Conservation (phyloP, 2,113 vertebrate species). For the Deroptyus accipitrinus region DNA sequence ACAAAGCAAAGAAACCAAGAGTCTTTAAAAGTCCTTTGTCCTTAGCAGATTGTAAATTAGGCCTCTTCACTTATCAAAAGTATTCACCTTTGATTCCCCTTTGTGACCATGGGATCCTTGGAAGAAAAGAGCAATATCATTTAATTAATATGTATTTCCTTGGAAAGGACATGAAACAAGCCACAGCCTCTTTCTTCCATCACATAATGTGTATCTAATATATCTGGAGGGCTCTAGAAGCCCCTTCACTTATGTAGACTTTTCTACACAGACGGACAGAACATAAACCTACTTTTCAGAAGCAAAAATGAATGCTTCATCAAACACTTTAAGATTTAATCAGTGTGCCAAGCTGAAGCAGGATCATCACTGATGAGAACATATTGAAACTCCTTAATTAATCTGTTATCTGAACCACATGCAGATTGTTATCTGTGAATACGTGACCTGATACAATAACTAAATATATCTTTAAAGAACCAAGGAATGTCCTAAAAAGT, state of each 20-base stretch:
- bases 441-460: neutral
- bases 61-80: neutral
- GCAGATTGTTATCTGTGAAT: neutral
- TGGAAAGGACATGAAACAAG: neutral
- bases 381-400: conserved; percentile 36
- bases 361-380: neutral
- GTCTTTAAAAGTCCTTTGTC: neutral
- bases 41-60: neutral
- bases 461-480: neutral
- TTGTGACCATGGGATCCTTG: neutral
- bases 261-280: neutral
- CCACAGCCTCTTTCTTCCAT: neutral
- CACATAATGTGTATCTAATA: neutral
- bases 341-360: neutral
- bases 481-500: neutral
- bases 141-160: neutral
- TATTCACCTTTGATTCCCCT: neutral
- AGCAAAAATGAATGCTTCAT: neutral
- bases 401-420: conserved; percentile 41
- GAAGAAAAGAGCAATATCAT: neutral
- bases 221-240: neutral
- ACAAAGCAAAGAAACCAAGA: neutral
- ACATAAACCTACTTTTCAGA: neutral
- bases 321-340: neutral
- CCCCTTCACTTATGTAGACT: neutral